Evolutionary conservation across 2,113 vertebrate species (phyloP).

Genomic region (Addax nasomaculatus): DNA sequence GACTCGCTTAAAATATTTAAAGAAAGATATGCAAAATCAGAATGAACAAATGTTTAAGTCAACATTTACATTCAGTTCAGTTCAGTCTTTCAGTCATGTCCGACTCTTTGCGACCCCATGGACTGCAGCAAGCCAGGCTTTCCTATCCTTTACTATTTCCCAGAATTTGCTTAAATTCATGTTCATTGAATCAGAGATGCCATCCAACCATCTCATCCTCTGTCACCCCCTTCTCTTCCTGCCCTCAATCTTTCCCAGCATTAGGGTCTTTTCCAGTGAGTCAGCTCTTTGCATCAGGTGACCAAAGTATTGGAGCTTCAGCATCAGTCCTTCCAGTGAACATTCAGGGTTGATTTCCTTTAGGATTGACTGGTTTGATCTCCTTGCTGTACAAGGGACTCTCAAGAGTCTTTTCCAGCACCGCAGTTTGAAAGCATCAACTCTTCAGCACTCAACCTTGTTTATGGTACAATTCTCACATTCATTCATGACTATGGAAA

Average conservation of each 20-base stretch:
- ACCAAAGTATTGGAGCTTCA: neutral
- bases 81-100: neutral
- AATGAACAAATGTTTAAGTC: neutral
- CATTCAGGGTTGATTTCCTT: neutral
- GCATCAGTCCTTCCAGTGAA: neutral
- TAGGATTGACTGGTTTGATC: neutral
- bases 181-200: neutral
- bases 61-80: neutral
- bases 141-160: neutral
- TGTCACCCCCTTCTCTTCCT: neutral
- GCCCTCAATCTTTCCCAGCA: neutral
- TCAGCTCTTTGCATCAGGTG: neutral
- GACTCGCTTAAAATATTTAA: neutral
- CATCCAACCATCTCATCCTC: neutral
- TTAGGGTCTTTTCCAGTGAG: neutral
- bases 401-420: neutral
- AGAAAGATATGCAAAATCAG: neutral
- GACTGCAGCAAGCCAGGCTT: neutral
- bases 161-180: neutral
- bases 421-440: neutral
- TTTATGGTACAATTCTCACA: neutral
- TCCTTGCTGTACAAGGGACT: neutral
- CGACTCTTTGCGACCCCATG: neutral
- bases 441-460: neutral
- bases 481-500: neutral